Evolutionary conservation across 2,888 invertebrate species (phyloP), one percentile per base, ranked within the genome.

Genomic region (Cheilosia variabilis): DNA sequence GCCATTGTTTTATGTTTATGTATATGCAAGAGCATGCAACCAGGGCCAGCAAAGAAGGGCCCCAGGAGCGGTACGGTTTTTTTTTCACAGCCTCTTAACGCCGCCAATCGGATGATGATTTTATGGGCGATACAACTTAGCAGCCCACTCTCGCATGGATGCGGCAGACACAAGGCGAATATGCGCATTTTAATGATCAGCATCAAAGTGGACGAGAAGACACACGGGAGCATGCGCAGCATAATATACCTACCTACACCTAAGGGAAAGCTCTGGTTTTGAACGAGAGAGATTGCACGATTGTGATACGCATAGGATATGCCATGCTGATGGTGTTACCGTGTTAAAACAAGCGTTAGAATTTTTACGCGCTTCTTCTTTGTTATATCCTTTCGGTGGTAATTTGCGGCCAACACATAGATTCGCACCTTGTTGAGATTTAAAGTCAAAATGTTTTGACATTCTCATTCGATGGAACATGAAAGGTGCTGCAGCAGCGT

Each of bases 81-180:
- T 60, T 80, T 81, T 81, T 86, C 78, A 81, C 86, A 86, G 86
- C 71, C 86, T 86, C 86, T 86, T 86, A 86, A 86, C 86, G 86
- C 86, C 86, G 86, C 86, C 86, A 86, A 86, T 86, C 81, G 86
- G 86, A 86, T 86, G 86, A 86, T 86, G 86, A 86, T 86, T 86
- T 86, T 86, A 86, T 86, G 81, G 86, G 86, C 86, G 86, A 86
- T 86, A 72, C 86, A 86, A 81, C 81, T 86, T 81, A 86, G 86
- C 86, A 81, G 86, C 86, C 86, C 86, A 86, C 86, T 86, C 81
- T 76, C 65, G 80, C 75, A 76, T 75, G 84, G 83, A 62, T 41
- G 45, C 65, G 53, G 45, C 76, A 72, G 72, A 62, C 72, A 31
- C 78, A 66, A 71, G 65, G 66, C 68, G 69, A 78, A 78, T 73